These are phyloP conservation scores for Nasonia vitripennis DNA, from an alignment of 1,140 invertebrate genomes.

Conservation along the genomic window DNA sequence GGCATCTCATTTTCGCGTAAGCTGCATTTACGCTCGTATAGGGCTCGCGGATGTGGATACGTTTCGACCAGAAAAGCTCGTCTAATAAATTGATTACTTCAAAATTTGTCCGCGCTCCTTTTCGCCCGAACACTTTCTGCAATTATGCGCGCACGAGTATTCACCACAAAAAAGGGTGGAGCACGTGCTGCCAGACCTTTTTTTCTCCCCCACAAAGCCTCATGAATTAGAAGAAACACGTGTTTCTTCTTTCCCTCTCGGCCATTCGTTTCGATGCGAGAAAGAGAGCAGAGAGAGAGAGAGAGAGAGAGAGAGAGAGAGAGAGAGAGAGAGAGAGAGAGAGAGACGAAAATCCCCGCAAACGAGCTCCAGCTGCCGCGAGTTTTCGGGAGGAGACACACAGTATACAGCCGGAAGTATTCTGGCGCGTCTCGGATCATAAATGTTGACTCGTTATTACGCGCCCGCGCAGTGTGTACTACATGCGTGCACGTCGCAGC, in stretches of 20 bases:
- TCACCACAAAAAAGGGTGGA: not conserved
- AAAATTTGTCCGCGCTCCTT: not conserved
- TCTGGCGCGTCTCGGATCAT: conserved; percentile 55
- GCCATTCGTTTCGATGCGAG: not conserved
- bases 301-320: no score
- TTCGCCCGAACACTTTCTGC: not conserved
- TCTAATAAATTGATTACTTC: not conserved
- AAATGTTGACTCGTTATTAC: conserved; percentile 59
- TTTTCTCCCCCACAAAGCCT: conserved; percentile 20
- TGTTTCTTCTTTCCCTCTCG: conserved; percentile 16
- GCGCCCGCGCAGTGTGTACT: not conserved
- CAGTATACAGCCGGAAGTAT: conserved; percentile 43
- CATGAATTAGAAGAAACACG: conserved; percentile 41
- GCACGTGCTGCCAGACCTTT: not conserved
- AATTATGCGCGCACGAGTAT: conserved; percentile 27
- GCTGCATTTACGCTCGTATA: not conserved
- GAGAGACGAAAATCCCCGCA: conserved; percentile 17
- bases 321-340: no score
- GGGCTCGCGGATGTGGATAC: not conserved
- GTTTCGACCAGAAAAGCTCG: not conserved
- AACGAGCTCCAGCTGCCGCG: conserved; percentile 44
- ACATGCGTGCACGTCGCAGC: conserved; percentile 39
- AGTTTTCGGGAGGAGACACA: conserved; percentile 20
- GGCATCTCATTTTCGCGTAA: conserved; percentile 20
- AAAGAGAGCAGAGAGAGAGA: not conserved